A percentile compares a stretch with the other conserved stretches of the same genome.
Conservation (phyloP, 2,888 invertebrate genomes). For the Epicampocera succincta region DNA sequence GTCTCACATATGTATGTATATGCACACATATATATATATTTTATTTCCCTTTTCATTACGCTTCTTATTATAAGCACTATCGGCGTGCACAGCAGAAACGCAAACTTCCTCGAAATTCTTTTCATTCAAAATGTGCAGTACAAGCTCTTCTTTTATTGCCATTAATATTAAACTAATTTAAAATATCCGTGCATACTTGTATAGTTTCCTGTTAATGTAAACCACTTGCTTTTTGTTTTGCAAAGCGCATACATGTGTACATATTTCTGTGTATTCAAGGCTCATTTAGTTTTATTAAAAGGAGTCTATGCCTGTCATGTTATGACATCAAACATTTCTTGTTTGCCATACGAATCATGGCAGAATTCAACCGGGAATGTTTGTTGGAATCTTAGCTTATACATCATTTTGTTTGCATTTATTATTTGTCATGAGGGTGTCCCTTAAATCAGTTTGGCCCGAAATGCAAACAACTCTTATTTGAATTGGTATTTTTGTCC, state of each 20-base stretch:
- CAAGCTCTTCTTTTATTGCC: neutral
- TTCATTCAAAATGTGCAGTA: constrained; percentile 19
- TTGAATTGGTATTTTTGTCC: neutral
- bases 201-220: constrained; percentile 13
- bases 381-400: neutral
- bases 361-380: constrained; percentile 8
- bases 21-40: constrained; percentile 26
- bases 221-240: constrained; percentile 35
- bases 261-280: constrained; percentile 40
- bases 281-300: constrained; percentile 59
- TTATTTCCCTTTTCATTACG: constrained; percentile 3
- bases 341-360: constrained; percentile 24
- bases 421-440: neutral
- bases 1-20: constrained; percentile 7
- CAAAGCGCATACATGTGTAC: neutral
- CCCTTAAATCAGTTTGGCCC: neutral
- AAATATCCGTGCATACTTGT: constrained; percentile 18
- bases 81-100: constrained; percentile 10
- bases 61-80: constrained; percentile 31
- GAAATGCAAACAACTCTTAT: neutral
- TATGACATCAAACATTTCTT: constrained; percentile 50
- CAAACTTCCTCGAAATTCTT: constrained; percentile 4
- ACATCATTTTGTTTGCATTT: constrained; percentile 18
- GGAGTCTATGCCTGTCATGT: constrained; percentile 26
- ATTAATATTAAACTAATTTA: constrained; percentile 21